These are phyloP conservation scores for Acanthurus lineatus DNA, from an alignment of 2,797 vertebrate species.

Conservation along the genomic window DNA sequence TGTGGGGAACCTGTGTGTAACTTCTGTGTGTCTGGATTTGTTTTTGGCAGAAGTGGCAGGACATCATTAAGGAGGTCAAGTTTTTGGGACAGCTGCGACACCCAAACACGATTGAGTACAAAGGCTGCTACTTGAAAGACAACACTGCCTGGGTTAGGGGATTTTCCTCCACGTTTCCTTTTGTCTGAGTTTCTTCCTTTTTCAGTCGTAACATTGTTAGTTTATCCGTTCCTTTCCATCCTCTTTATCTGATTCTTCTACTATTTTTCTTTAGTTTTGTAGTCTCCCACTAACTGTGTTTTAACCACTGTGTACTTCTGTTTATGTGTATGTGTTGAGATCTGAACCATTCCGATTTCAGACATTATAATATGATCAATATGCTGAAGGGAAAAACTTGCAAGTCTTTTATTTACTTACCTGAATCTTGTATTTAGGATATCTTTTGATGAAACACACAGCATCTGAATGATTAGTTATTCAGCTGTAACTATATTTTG, in stretches of 20 bases:
- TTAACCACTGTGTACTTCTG: background rate
- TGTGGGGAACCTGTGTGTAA: conserved; percentile 41
- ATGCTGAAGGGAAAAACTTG: background rate
- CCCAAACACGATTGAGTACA: conserved; percentile 98
- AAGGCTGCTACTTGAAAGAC: conserved; percentile 99
- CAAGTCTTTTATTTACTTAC: conserved; percentile 22
- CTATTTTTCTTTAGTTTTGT: background rate
- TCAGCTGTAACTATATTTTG: conserved; percentile 32
- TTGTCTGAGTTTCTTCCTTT: conserved; percentile 15
- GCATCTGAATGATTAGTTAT: conserved; percentile 25
- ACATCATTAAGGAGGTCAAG: conserved; percentile 99
- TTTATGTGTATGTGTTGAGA: conserved; percentile 3
- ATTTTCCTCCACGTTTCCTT: conserved; percentile 16
- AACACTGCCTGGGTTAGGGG: conserved; percentile 95
- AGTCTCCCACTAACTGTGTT: background rate
- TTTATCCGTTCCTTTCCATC: background rate
- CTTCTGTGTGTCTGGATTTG: conserved; percentile 44
- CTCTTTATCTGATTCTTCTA: conserved; percentile 17
- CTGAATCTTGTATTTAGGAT: conserved; percentile 14
- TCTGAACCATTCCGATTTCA: background rate
- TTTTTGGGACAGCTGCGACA: conserved; percentile 96
- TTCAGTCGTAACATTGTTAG: background rate
- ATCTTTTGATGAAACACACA: background rate
- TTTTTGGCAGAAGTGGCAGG: conserved; percentile 95
- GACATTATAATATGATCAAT: background rate